A percentile compares a stretch with the other conserved stretches of the same genome.
These are phyloP conservation scores for Thelaira solivaga DNA, from an alignment of 2,888 invertebrate species.

Conservation along the genomic window DNA sequence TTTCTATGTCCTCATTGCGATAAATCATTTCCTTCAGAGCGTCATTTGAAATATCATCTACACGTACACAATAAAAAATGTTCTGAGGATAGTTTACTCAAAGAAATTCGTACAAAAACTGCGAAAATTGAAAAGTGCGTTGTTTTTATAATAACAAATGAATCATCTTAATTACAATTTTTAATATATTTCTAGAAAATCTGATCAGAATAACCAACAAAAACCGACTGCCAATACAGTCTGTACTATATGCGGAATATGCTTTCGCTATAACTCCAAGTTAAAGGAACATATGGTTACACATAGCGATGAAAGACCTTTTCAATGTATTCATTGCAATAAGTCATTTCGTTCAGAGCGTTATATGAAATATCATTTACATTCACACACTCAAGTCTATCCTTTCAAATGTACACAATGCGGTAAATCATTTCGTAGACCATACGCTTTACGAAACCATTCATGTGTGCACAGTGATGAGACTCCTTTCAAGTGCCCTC, in stretches of 20 bases:
- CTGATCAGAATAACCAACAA: too few relatives aligned
- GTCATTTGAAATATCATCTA: slow-evolving; percentile 80
- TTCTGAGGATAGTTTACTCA: slow-evolving; percentile 79
- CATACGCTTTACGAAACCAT: not conserved
- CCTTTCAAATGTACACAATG: too few relatives aligned
- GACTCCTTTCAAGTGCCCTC: not conserved
- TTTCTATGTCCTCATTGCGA: slow-evolving; percentile 80
- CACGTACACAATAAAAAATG: slow-evolving; percentile 79
- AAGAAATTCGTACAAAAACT: slow-evolving; percentile 78
- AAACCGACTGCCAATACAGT: too few relatives aligned
- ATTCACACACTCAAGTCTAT: too few relatives aligned
- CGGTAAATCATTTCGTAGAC: too few relatives aligned
- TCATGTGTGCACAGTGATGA: not conserved
- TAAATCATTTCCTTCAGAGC: slow-evolving; percentile 79
- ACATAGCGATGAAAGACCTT: too few relatives aligned
- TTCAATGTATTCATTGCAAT: too few relatives aligned
- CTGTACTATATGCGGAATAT: not conserved
- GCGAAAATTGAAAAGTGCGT: slow-evolving; percentile 78
- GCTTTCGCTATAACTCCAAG: not conserved
- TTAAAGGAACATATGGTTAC: too few relatives aligned
- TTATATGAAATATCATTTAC: too few relatives aligned
- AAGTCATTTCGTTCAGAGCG: too few relatives aligned
- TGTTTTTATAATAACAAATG: too few relatives aligned
- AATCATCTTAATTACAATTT: too few relatives aligned
- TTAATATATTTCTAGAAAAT: not conserved